A percentile compares a stretch with the other conserved stretches of the same genome.
Evolutionary conservation across 2,888 invertebrate species (phyloP).

Genomic region (Pterobdella sp.): DNA sequence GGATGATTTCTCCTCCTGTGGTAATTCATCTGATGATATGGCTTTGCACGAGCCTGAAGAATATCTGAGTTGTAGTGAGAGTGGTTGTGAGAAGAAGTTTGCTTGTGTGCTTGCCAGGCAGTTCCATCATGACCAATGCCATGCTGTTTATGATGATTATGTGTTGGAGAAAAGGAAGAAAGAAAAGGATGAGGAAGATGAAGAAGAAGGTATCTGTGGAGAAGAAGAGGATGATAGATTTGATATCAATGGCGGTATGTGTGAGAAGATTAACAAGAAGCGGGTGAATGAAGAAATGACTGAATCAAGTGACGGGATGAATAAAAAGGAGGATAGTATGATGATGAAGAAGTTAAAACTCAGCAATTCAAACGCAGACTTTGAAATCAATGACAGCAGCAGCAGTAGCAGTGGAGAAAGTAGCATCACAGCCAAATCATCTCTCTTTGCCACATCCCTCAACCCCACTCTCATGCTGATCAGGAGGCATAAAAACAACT

Average conservation of each 20-base stretch:
- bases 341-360: not conserved
- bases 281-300: too few relatives aligned
- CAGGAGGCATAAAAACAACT: not conserved
- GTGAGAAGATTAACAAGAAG: not conserved
- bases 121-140: constrained; percentile 8
- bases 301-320: too few relatives aligned
- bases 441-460: constrained; percentile 1
- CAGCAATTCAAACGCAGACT: not conserved
- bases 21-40: not conserved
- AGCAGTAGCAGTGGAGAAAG: constrained; percentile 7
- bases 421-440: too few relatives aligned
- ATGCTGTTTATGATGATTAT: not conserved
- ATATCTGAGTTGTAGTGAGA: not conserved
- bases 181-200: not conserved
- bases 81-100: constrained; percentile 2
- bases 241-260: not conserved
- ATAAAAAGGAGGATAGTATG: too few relatives aligned
- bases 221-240: not conserved
- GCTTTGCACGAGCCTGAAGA: not conserved
- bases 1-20: constrained; percentile 1
- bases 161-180: not conserved
- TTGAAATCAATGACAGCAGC: not conserved
- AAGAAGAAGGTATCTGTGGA: not conserved
- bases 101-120: constrained; percentile 1
- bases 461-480: constrained; percentile 7